Evolutionary conservation across 2,888 invertebrate species (phyloP).

Genomic region (Clepsis dumicolana): DNA sequence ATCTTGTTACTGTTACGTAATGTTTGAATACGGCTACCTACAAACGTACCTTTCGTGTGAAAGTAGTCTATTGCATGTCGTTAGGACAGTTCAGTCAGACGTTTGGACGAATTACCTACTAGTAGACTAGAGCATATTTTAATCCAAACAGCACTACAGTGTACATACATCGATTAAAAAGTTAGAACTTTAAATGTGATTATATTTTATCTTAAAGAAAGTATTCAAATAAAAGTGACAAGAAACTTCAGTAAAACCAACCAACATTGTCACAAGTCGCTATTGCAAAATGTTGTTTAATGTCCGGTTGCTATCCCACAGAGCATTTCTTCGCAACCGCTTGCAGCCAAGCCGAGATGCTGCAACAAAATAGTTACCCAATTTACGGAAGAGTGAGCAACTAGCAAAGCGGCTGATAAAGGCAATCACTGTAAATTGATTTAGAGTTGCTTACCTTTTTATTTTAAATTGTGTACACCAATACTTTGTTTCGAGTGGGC

Average conservation of each 20-base stretch:
- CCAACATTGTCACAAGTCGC: slow-evolving; percentile 53
- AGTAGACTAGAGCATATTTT: neutral
- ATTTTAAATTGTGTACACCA: slow-evolving; percentile 22
- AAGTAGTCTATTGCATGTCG: slow-evolving; percentile 6
- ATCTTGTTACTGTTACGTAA: slow-evolving; percentile 52
- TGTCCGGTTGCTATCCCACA: slow-evolving; percentile 47
- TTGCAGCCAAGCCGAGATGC: slow-evolving; percentile 55
- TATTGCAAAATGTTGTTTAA: slow-evolving; percentile 55
- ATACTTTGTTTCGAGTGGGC: slow-evolving; percentile 44
- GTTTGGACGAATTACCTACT: neutral
- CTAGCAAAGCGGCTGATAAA: slow-evolving; percentile 55
- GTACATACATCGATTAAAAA: neutral
- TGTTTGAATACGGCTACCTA: slow-evolving; percentile 46
- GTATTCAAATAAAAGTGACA: slow-evolving; percentile 15
- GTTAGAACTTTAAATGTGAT: slow-evolving; percentile 2
- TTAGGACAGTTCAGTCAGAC: neutral
- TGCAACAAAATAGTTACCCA: slow-evolving; percentile 62
- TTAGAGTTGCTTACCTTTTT: slow-evolving; percentile 32
- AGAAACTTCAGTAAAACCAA: slow-evolving; percentile 32
- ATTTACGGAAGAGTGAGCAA: slow-evolving; percentile 65
- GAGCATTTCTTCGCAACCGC: slow-evolving; percentile 40
- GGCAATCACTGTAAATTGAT: slow-evolving; percentile 47
- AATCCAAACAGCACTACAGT: neutral
- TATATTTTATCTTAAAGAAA: slow-evolving; percentile 29
- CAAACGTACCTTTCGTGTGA: slow-evolving; percentile 27